Evolutionary conservation across 1,140 invertebrate genomes (phyloP), one percentile per base, ranked within the genome.

Genomic region (Alviniconcha marisindica): DNA sequence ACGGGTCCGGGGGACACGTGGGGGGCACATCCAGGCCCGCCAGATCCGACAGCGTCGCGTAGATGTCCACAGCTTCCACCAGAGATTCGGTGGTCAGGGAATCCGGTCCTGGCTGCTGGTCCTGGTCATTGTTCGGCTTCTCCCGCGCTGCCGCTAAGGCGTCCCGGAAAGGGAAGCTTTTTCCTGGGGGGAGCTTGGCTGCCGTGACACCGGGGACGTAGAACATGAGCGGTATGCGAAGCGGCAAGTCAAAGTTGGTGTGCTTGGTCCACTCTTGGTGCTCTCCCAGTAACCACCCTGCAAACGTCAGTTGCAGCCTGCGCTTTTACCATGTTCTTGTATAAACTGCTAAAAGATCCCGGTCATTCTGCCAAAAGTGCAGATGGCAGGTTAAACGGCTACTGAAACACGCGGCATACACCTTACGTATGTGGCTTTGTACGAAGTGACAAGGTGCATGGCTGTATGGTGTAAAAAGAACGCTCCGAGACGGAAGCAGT

Each of bases 181-280:
- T 40, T 31, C n/a, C 77, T 7, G 4, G 4, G 14, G 48, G 51
- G 48, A 44, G 3, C 71, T 7, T 31, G 10, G 76, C 21, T 2
- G n/a, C 77, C n/a, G 87, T 88, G 31, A 82, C 7, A 15, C 92
- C 90, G 1, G 96, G 96, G 74, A 96, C 93, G 31, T 94, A 94
- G 38, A 97, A 94, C 74, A 97, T 95, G 40, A 98, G 91, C 0
- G 97, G 97, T 24, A 97, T 96, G 82, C 94, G 94, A 14, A 96
- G 91, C 0, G 96, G 95, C 18, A 96, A 95, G 84, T 97, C 96
- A 90, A 96, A 97, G 91, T 97, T 97, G 90, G 96, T 97, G 90
- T 96, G 97, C 93, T 97, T 97, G n/a, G 96, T 95, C 96, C 97
- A 97, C 90, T 96, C 95, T 12, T 74, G 66, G 90, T 97, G 97